Evolutionary conservation across 2,797 vertebrate genomes (phyloP).

Genomic region (Tokudaia muenninki): DNA sequence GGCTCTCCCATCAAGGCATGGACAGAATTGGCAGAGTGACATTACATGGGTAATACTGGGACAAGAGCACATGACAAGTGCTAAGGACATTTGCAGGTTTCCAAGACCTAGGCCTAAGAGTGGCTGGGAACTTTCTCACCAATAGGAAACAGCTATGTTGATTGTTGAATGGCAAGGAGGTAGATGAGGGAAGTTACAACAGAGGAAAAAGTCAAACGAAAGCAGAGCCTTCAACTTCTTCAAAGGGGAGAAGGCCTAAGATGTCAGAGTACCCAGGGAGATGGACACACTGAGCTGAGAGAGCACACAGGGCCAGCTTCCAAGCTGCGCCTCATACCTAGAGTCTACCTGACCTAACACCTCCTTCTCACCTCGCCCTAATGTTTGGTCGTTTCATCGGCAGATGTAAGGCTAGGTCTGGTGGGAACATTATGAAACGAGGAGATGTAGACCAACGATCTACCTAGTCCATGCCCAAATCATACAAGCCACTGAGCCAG

Average conservation of each 20-base stretch:
- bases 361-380: constrained; percentile 8
- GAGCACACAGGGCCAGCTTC: background rate
- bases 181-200: background rate
- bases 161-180: background rate
- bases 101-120: background rate
- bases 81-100: background rate
- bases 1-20: background rate
- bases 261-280: background rate
- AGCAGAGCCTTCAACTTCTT: background rate
- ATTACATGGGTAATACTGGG: background rate
- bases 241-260: background rate
- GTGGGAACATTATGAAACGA: constrained; percentile 18
- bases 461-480: background rate
- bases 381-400: background rate
- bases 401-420: constrained; percentile 19
- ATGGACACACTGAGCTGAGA: background rate
- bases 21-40: background rate
- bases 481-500: constrained; percentile 10
- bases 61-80: background rate
- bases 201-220: background rate
- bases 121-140: background rate
- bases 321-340: background rate
- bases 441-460: background rate
- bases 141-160: background rate
- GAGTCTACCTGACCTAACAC: background rate